Evolutionary conservation across 1,140 invertebrate species (phyloP).

Genomic region (Laodelphax striatellus): DNA sequence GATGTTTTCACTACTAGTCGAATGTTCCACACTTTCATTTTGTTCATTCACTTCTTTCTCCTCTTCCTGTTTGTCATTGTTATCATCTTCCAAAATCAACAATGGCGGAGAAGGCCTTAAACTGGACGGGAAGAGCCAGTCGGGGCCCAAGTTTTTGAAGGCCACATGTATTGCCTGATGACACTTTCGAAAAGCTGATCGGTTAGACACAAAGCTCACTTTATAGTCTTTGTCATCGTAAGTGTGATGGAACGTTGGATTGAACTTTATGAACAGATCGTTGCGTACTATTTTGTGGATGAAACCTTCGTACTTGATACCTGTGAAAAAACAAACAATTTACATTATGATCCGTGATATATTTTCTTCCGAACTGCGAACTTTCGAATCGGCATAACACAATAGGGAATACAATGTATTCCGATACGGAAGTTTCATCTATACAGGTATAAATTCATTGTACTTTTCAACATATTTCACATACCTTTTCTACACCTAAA

Average conservation of each 20-base stretch:
- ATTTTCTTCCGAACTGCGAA: too few relatives aligned
- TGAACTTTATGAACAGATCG: conserved; percentile 60
- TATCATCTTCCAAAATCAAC: conserved; percentile 7
- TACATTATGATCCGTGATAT: too few relatives aligned
- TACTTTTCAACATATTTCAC: too few relatives aligned
- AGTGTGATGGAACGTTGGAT: conserved; percentile 49
- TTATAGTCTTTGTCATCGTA: conserved; percentile 58
- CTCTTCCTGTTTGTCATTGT: not conserved
- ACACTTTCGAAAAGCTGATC: conserved; percentile 33
- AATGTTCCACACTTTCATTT: too few relatives aligned
- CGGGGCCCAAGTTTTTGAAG: conserved; percentile 25
- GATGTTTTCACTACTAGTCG: too few relatives aligned
- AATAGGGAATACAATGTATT: too few relatives aligned
- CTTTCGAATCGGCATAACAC: too few relatives aligned
- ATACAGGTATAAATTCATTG: too few relatives aligned
- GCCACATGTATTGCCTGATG: conserved; percentile 34
- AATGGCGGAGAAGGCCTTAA: conserved; percentile 16
- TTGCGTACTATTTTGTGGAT: conserved; percentile 58
- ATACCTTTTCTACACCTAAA: too few relatives aligned
- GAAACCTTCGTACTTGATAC: conserved; percentile 55
- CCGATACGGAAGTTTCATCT: too few relatives aligned
- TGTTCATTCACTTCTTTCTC: too few relatives aligned
- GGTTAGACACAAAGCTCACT: conserved; percentile 37
- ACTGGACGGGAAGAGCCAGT: conserved; percentile 33
- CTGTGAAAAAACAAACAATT: conserved; percentile 18